Conservation (phyloP, 2,113 vertebrate species). For the Gnathonemus echidnorhynchus region DNA sequence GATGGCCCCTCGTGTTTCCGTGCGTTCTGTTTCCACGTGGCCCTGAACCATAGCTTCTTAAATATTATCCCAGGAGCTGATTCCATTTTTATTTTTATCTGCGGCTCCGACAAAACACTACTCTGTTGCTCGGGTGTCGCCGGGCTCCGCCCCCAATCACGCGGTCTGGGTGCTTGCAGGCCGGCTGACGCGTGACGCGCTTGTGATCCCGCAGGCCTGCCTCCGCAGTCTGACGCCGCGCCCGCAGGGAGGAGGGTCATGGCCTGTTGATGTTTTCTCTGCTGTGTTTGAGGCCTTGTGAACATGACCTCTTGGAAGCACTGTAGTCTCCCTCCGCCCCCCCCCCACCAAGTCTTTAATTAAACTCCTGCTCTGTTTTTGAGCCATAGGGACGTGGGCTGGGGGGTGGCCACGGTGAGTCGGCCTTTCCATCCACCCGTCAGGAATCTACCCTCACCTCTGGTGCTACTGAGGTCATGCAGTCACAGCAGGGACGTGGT, state of each 20-base stretch:
- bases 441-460: neutral
- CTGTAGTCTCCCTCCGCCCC: neutral
- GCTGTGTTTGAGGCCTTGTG: neutral
- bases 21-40: neutral
- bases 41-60: neutral
- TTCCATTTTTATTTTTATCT: neutral
- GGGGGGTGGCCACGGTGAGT: neutral
- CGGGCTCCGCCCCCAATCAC: neutral
- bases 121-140: neutral
- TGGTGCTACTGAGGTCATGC: constrained; percentile 1
- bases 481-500: neutral
- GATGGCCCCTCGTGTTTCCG: neutral
- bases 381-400: neutral
- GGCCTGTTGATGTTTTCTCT: neutral
- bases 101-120: neutral
- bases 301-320: neutral
- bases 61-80: neutral
- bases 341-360: neutral
- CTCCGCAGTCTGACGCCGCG: neutral
- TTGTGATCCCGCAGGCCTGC: neutral
- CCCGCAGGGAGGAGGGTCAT: neutral
- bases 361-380: neutral
- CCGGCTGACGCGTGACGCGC: neutral
- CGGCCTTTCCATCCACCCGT: neutral
- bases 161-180: neutral